A percentile compares a stretch with the other conserved stretches of the same genome.
phyloP scores from a whole-genome alignment of 2,113 vertebrate species.

The Pao palembangensis region DNA sequence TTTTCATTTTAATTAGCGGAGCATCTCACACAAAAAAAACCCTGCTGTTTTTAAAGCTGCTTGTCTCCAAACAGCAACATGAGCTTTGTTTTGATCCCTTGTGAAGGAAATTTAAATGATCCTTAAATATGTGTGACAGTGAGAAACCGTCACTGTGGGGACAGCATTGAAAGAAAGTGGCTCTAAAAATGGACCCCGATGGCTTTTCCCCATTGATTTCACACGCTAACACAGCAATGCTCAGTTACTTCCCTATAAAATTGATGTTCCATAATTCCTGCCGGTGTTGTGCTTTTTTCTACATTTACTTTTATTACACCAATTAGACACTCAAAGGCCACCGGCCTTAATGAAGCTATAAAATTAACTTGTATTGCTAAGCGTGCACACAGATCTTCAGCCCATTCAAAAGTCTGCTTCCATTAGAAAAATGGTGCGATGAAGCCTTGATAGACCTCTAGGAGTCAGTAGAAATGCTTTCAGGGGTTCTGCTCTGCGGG shows the following conservation, averaged over 20 bases:
- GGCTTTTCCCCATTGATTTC: conserved; percentile 1
- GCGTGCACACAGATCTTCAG: conserved; percentile 16
- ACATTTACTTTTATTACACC: conserved; percentile 19
- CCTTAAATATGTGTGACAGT: too few species aligned
- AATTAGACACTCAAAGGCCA: conserved; percentile 33
- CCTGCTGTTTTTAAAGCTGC: too few species aligned
- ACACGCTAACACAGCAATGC: neutral
- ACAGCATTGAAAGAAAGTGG: neutral
- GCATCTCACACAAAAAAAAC: too few species aligned
- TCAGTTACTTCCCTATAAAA: conserved; percentile 3
- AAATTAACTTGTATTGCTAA: conserved; percentile 16
- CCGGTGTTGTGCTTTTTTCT: conserved; percentile 1
- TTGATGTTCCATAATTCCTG: neutral
- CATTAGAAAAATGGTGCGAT: conserved; percentile 9
- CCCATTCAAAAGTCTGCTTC: conserved; percentile 10
- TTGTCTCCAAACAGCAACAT: too few species aligned
- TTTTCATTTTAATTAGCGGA: too few species aligned
- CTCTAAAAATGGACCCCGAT: neutral
- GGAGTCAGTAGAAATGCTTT: neutral
- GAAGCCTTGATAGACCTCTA: neutral
- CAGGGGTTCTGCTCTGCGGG: neutral
- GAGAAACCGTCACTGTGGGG: too few species aligned
- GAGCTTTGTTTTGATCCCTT: too few species aligned
- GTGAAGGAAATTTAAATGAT: too few species aligned
- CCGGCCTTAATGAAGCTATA: conserved; percentile 33